phyloP scores from a whole-genome alignment of 2,797 vertebrate species.

The Coregonus sp. region DNA sequence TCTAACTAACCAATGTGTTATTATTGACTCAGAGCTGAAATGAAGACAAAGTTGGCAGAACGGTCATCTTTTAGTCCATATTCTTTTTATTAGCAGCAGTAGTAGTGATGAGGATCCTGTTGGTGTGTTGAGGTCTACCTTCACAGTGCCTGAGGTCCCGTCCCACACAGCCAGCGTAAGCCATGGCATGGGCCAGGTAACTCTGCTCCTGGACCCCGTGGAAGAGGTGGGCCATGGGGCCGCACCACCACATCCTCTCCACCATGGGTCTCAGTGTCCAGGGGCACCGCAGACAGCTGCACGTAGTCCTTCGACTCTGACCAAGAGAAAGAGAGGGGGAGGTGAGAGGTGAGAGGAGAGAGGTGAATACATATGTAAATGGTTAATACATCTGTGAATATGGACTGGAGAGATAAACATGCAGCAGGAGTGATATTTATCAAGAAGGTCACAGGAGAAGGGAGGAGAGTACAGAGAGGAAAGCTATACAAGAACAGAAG shows the following conservation, averaged over 20 bases:
- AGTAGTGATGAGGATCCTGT: background rate
- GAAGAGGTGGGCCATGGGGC: slow-evolving; percentile 83
- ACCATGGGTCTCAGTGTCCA: slow-evolving; percentile 71
- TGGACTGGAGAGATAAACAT: too few relatives aligned
- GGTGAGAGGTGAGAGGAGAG: background rate
- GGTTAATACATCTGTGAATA: background rate
- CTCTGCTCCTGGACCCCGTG: slow-evolving; percentile 80
- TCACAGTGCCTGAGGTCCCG: slow-evolving; percentile 72
- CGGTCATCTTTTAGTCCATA: background rate
- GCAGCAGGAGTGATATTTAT: background rate
- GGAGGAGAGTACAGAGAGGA: background rate
- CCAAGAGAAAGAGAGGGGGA: background rate
- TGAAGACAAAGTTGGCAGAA: background rate
- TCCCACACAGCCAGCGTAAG: slow-evolving; percentile 76
- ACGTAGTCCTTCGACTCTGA: slow-evolving; percentile 70
- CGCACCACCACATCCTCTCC: slow-evolving; percentile 79
- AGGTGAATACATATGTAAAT: background rate
- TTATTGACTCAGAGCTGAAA: background rate
- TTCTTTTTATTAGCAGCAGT: background rate
- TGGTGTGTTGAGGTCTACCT: background rate
- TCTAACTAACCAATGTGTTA: background rate
- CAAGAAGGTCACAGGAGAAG: background rate
- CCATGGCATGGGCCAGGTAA: slow-evolving; percentile 79
- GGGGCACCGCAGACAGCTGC: slow-evolving; percentile 71
- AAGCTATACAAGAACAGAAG: background rate